These are phyloP conservation scores for Drusus annulatus DNA, from an alignment of 1,140 invertebrate genomes.

Conservation along the genomic window DNA sequence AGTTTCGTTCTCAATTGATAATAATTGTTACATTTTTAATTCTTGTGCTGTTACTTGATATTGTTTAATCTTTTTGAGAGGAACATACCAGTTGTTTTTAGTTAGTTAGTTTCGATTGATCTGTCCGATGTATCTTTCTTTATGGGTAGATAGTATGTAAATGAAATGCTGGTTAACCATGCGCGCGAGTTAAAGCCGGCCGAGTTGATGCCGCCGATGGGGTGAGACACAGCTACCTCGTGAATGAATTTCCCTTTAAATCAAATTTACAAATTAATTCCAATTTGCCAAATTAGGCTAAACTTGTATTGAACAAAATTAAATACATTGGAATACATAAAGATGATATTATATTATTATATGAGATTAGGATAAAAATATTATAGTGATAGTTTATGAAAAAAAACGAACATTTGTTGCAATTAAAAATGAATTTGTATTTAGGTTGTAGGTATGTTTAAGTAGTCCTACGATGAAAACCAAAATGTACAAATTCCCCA, in stretches of 20 bases:
- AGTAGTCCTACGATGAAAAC: constrained; percentile 55
- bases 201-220: neutral
- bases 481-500: constrained; percentile 56
- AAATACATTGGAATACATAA: constrained; percentile 37
- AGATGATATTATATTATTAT: constrained; percentile 42
- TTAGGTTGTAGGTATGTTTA: constrained; percentile 50
- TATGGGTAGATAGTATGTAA: constrained; percentile 31
- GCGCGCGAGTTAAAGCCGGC: neutral
- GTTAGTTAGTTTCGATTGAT: no score
- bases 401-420: constrained; percentile 48
- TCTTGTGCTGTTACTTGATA: constrained; percentile 14
- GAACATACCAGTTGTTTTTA: neutral
- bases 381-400: constrained; percentile 42
- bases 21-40: constrained; percentile 7
- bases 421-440: constrained; percentile 51
- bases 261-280: constrained; percentile 47
- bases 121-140: neutral
- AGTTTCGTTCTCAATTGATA: constrained; percentile 2
- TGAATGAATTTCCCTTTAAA: constrained; percentile 38
- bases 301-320: constrained; percentile 26
- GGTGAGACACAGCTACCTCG: constrained; percentile 41
- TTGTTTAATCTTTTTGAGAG: no score
- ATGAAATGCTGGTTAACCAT: constrained; percentile 3
- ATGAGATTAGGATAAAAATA: constrained; percentile 42
- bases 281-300: constrained; percentile 46